phyloP scores from a whole-genome alignment of 2,113 vertebrate species.

The Pantherophis guttatus region DNA sequence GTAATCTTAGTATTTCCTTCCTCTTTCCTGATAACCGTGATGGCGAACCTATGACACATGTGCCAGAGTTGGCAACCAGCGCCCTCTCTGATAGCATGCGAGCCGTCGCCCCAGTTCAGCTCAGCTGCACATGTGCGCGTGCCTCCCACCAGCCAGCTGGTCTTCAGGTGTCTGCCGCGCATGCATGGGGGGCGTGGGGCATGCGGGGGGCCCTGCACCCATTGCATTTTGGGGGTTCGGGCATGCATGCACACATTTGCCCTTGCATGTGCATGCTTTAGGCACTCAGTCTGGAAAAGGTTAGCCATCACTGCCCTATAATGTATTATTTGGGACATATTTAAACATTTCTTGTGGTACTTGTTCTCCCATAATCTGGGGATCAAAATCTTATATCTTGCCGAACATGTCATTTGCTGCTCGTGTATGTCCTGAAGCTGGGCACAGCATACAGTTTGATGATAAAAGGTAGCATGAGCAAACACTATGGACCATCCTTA shows the following conservation, averaged over 20 bases:
- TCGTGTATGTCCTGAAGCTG: neutral
- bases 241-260: too few species aligned
- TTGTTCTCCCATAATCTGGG: neutral
- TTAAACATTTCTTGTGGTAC: neutral
- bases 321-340: neutral
- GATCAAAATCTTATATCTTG: neutral
- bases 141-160: too few species aligned
- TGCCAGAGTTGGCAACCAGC: too few species aligned
- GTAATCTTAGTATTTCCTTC: neutral
- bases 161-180: too few species aligned
- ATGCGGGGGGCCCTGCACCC: too few species aligned
- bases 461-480: neutral
- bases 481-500: neutral
- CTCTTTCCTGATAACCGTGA: neutral
- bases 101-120: too few species aligned
- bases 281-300: too few species aligned
- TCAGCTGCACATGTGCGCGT: rapidly evolving
- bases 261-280: too few species aligned
- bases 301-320: neutral
- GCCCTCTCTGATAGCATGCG: too few species aligned
- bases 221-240: too few species aligned
- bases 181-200: too few species aligned
- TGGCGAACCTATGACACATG: too few species aligned
- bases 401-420: neutral
- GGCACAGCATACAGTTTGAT: neutral